Evolutionary conservation across 2,113 vertebrate genomes (phyloP), one percentile per base, ranked within the genome.

Genomic region (Eidolon helvum): DNA sequence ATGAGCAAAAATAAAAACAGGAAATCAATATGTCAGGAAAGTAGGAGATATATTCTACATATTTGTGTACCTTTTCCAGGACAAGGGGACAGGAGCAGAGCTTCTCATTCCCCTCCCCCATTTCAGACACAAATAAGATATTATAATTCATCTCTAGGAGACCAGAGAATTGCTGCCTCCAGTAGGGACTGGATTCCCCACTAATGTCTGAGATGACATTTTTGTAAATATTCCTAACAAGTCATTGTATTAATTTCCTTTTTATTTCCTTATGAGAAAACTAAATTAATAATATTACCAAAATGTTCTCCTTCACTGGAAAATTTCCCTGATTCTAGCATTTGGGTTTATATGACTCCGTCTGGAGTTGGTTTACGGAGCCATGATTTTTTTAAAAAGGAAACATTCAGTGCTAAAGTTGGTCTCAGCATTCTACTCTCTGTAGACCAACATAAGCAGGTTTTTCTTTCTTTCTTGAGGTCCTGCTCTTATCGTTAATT

Each of bases 231-330:
- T 69, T 87, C 33, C 33, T 78, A 96, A n/a, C 78, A 82, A 83
- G 74, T 53, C 63, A 72, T 9, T 57, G 33, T 68, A 83, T 61
- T 80, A 38, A 61, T 89, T 95, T 95, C 66, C 50, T 79, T 95
- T 93, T 57, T 53, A 91, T 33, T 96, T 94, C 57, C 86, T 88
- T 84, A 75, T 11, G 71, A 96, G 89, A 75, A 94, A 95, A 96
- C 53, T 77, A 35, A 97, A 87, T 84, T 75, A 79, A 53, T 43
- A 50, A 83, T 16, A 90, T 14, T 18, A 66, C 35, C 1, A 63
- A 50, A 92, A 89, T 55, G 33, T 4, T 30, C 59, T 71, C 65
- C 55, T 63, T 90, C 61, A 57, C 40, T 82, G 53, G 55, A 75
- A 53, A 65, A 78, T 66, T 87, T 38, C 35, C 69, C n/a, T 87